Evolutionary conservation across 2,888 invertebrate genomes (phyloP), one percentile per base, ranked within the genome.

Genomic region (Rhaphigaster nebulosa): DNA sequence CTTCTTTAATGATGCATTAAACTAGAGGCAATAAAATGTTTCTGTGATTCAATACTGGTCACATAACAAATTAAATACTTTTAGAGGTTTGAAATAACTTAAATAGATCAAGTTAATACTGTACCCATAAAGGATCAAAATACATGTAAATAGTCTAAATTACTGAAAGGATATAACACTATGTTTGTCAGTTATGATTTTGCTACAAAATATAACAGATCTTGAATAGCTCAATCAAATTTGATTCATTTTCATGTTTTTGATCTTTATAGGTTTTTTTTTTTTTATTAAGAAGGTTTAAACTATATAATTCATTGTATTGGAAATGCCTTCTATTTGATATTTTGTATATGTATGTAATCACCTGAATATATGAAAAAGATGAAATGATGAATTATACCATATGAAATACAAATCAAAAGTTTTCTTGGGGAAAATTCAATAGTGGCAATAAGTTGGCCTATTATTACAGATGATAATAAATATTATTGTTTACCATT

Each of bases 41-140:
- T 84, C 84, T 84, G 84, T 84, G 84, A 84, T 84, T 84, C 84
- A 29, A 84, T 45, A 41, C n/a, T 45, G 84, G 84, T 84, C 84
- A 84, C 84, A n/a, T 45, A 45, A 38, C 38, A 18, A 26, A 45
- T 41, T 84, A 5, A 84, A 84, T 84, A n/a, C 45, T 60, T 65
- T 65, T 38, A 76, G 70, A 76, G 8, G 34, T 20, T 38, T 76
- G 20, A 76, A 70, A 34, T 34, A 70, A 70, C 34, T 70, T 18
- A 34, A 34, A 38, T 76, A 76, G 38, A 76, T 34, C 1, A 34
- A 76, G 34, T 76, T 65, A 8, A 76, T 38, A 1, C 34, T 34
- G 70, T 76, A 18, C 65, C 29, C 38, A 76, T 76, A 76, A 38
- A 5, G 29, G 38, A 76, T 20, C 29, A 76, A 38, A 76, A 38